phyloP scores from a whole-genome alignment of 2,113 vertebrate genomes.

The Pimephales promelas region DNA sequence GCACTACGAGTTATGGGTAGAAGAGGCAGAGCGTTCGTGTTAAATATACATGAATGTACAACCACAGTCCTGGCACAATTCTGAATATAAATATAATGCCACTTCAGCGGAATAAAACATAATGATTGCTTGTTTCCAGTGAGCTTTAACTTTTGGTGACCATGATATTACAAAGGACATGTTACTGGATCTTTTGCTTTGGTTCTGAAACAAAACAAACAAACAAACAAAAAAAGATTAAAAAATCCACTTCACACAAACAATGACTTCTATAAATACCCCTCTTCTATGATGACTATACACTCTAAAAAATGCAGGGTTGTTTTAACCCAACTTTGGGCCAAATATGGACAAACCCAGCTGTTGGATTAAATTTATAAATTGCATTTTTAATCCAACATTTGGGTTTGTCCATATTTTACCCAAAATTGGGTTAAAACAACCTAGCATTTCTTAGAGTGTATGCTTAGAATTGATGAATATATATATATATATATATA shows the following conservation, averaged over 20 bases:
- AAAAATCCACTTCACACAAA: not conserved
- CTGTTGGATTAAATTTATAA: too few relatives aligned
- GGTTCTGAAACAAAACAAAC: not conserved
- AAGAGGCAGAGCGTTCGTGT: not conserved
- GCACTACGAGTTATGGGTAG: not conserved
- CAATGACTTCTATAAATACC: not conserved
- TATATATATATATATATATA: too few relatives aligned
- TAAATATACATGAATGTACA: conserved; percentile 24
- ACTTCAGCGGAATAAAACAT: conserved; percentile 23
- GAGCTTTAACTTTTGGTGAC: not conserved
- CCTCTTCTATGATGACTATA: not conserved
- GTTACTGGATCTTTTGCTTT: not conserved
- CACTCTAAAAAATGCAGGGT: too few relatives aligned
- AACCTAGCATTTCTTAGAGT: too few relatives aligned
- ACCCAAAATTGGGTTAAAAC: too few relatives aligned
- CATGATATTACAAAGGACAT: not conserved
- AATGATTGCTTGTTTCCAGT: conserved; percentile 42
- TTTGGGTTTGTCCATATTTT: too few relatives aligned
- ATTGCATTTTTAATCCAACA: too few relatives aligned
- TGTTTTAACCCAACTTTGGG: too few relatives aligned
- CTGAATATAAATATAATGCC: conserved; percentile 4
- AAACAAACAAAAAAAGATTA: too few relatives aligned
- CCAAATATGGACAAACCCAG: too few relatives aligned
- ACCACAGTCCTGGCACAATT: conserved; percentile 10
- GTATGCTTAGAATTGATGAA: not conserved